These are phyloP conservation scores for Crioceris asparagi DNA, from an alignment of 2,888 invertebrate genomes.

Conservation along the genomic window DNA sequence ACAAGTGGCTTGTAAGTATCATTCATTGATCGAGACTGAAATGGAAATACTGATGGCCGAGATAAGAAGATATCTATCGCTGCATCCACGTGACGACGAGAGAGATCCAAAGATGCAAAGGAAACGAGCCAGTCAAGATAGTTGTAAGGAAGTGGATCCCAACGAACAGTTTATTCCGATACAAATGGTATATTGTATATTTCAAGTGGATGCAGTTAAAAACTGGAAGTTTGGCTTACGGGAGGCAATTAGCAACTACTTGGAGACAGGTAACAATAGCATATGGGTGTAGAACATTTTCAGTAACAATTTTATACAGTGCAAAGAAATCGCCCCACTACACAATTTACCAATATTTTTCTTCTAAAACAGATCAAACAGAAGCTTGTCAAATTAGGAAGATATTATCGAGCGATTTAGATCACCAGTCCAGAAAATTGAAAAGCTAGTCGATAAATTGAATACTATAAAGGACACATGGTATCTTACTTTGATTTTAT, in stretches of 20 bases:
- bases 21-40: slow-evolving; percentile 15
- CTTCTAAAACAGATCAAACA: too few species aligned
- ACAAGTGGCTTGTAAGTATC: slow-evolving; percentile 22
- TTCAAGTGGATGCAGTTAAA: slow-evolving; percentile 26
- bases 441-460: too few species aligned
- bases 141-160: slow-evolving; percentile 12
- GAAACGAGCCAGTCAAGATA: slow-evolving; percentile 21
- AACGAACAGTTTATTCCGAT: slow-evolving; percentile 22
- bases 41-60: slow-evolving; percentile 25
- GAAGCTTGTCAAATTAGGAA: too few species aligned
- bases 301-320: slow-evolving; percentile 1
- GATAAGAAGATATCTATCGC: slow-evolving; percentile 23
- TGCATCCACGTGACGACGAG: slow-evolving; percentile 20
- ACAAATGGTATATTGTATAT: slow-evolving; percentile 25
- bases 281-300: neutral
- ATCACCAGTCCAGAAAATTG: too few species aligned
- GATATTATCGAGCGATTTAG: too few species aligned
- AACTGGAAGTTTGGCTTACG: slow-evolving; percentile 32
- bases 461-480: too few species aligned
- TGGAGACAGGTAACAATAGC: too few species aligned
- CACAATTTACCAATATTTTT: too few species aligned
- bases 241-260: neutral
- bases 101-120: slow-evolving; percentile 23
- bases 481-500: too few species aligned
- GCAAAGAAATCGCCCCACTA: too few species aligned